A percentile compares a stretch with the other conserved stretches of the same genome.
Conservation (phyloP, 2,113 vertebrate species). For the Tetraodon nigroviridis region DNA sequence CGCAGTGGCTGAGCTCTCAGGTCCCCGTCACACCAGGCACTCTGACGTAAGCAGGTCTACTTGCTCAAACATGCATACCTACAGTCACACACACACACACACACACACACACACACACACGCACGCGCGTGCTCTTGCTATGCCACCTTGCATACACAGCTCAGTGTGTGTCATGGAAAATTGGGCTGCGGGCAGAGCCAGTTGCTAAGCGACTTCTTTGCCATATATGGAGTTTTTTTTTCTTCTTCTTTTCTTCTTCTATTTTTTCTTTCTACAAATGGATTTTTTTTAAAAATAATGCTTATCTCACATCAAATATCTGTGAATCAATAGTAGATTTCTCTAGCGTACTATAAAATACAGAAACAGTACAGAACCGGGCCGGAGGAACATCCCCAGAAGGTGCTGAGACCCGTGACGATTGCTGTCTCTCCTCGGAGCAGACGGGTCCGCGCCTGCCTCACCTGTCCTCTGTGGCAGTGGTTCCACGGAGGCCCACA, state of each 20-base stretch:
- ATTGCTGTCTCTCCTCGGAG: constrained; percentile 18
- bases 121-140: constrained; percentile 11
- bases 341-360: too few species aligned
- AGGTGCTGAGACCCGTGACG: constrained; percentile 26
- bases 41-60: constrained; percentile 50
- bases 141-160: constrained; percentile 49
- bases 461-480: constrained; percentile 27
- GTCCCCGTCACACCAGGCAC: constrained; percentile 42
- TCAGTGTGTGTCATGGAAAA: constrained; percentile 81
- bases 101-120: constrained; percentile 34
- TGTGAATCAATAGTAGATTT: too few species aligned
- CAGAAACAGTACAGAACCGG: constrained; percentile 25
- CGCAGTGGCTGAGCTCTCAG: not conserved
- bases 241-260: constrained; percentile 24
- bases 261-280: not conserved
- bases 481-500: constrained; percentile 33
- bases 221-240: constrained; percentile 69
- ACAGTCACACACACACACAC: constrained; percentile 13
- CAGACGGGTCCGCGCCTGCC: constrained; percentile 30
- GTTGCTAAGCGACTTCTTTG: constrained; percentile 72
- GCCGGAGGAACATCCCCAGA: constrained; percentile 38
- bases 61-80: constrained; percentile 47
- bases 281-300: not conserved
- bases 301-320: not conserved
- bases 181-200: constrained; percentile 68